Base-by-base conservation (phyloP, 1,140 invertebrate species). In the Ruditapes philippinarum region DNA sequence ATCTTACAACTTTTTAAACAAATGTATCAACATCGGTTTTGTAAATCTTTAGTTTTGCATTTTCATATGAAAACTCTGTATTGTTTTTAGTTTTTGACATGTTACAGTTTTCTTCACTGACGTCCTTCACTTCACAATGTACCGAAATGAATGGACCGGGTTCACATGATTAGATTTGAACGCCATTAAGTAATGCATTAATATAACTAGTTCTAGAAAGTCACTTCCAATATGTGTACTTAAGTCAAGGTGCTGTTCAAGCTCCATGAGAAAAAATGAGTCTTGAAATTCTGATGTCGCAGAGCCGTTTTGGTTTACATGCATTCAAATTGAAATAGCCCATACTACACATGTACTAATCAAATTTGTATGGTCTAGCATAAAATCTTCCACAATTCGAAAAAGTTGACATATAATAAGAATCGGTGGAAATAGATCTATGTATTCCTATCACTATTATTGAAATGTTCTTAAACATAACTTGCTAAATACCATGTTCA, bases 401-500 rank as follows among this genome's bases (percentile, higher is more conserved):
- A 57, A 57, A 25, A 80, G 57, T n/a, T 17, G 38, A 33, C 3
- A 80, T 49, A 57, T 54, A 80, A 12, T 80, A 49, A n/a, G 28
- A 5, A 17, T 9, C 45, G 4, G 76, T 33, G 36, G 45, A 11
- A 7, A 57, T 9, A 54, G 76, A 51, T 80, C 76, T 80, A n/a
- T 80, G 57, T 33, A 80, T 54, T 28, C 76, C 76, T 2, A 80
- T 25, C 1, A 80, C 31, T 31, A 2, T 1, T 3, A 80, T 33
- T 54, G 76, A 9, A 9, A 54, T 80, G 36, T 57, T 80, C 31
- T 80, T 80, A 28, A 80, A 57, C 7, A 80, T 80, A 14, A 80
- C 2, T 80, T 80, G n/a, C 76, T 49, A 80, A 57, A 57, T 9
- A 9, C 76, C 76, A 80, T n/a, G n/a, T n/a, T n/a, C n/a, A n/a